Base-by-base conservation (phyloP, 2,113 vertebrate species). In the Cephalopterus ornatus region DNA sequence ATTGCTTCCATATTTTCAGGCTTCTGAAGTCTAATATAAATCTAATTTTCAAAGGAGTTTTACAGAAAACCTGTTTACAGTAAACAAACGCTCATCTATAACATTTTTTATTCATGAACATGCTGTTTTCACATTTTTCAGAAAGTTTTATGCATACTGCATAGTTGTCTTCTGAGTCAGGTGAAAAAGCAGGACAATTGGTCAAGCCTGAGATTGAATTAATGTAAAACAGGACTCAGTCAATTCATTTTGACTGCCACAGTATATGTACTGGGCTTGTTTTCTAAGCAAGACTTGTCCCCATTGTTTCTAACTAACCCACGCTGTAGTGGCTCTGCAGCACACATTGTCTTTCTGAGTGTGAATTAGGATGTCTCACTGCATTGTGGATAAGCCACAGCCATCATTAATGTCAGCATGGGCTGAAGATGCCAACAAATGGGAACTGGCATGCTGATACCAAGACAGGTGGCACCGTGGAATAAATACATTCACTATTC, bases 11-110 rank as follows among this genome's bases (percentile, higher is more conserved):
- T 68, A 93, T 89, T 94, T 93, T 73, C 37, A 73, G 41, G 19
- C 41, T 79, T 93, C 49, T 88, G 41, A 92, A 85, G 53, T 70
- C 37, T 58, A 79, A 46, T 42, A 76, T 53, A 90, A 90, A 95
- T 62, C 71, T 37, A 83, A 41, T 77, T 50, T 90, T 76, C 12
- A 37, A 14, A 49, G 44, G 42, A 67, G 41, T 65, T 79, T 70
- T 44, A 62, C 3, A 16, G 66, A 67, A 82, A 85, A 82, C 16
- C 19, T 77, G 62, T 77, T n/a, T 76, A 14, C 44, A 76, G 66
- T 89, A 90, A 24, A 85, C 21, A 63, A 88, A 76, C 42, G 50
- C 12, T 67, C 23, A 33, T 61, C 74, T 65, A 8, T 71, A 91
- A 50, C 6, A 63, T 16, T 65, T n/a, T 67, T 76, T 68, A 58